These are phyloP conservation scores for Pipa parva DNA, from an alignment of 2,113 vertebrate genomes.

Conservation along the genomic window DNA sequence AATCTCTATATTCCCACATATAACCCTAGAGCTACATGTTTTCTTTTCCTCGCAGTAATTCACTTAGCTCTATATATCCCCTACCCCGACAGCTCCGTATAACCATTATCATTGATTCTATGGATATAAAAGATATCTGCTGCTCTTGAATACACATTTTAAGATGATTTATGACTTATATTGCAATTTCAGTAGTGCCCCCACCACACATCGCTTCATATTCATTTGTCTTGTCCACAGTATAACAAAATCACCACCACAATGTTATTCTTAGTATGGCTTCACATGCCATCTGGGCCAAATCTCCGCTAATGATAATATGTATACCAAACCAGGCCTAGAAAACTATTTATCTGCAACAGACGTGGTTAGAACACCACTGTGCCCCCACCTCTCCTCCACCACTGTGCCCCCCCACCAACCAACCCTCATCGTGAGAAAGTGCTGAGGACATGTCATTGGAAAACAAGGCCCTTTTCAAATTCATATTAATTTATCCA, in stretches of 20 bases:
- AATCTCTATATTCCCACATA: no score
- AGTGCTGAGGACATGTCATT: conserved; percentile 38
- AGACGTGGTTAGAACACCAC: conserved; percentile 6
- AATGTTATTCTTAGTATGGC: not conserved
- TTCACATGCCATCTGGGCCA: not conserved
- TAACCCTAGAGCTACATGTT: no score
- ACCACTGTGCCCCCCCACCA: conserved; percentile 10
- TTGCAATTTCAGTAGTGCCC: not conserved
- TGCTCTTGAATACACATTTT: no score
- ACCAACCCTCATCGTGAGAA: conserved; percentile 35
- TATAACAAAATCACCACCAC: not conserved
- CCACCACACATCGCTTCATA: not conserved
- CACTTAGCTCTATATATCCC: no score
- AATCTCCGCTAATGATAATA: not conserved
- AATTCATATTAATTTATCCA: conserved; percentile 44
- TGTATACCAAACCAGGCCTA: not conserved
- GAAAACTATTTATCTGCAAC: conserved; percentile 5
- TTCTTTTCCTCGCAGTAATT: no score
- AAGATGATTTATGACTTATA: not conserved
- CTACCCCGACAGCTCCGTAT: not conserved
- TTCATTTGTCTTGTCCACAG: not conserved
- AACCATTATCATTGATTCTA: no score
- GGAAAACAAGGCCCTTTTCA: conserved; percentile 40
- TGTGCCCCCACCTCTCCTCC: conserved; percentile 19
- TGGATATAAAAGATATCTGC: no score